These are phyloP conservation scores for Toxostoma redivivum DNA, from an alignment of 2,113 vertebrate species.

Conservation along the genomic window DNA sequence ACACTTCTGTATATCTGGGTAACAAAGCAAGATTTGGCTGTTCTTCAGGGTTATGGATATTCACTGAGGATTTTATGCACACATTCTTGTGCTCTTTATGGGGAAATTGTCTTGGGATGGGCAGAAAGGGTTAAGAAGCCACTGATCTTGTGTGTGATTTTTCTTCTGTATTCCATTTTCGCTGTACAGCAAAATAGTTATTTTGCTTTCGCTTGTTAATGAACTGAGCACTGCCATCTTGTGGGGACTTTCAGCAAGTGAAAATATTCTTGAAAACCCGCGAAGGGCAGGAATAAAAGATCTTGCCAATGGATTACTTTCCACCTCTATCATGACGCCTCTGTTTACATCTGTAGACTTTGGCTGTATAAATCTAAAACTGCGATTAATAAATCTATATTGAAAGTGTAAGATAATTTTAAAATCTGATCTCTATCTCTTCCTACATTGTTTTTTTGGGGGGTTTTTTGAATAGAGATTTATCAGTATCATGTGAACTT, in stretches of 20 bases:
- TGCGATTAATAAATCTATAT: neutral
- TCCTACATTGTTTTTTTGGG: neutral
- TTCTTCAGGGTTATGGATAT: neutral
- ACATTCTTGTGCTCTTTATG: neutral
- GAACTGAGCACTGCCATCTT: constrained; percentile 54
- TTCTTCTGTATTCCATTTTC: neutral
- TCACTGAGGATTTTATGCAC: neutral
- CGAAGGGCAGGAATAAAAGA: neutral
- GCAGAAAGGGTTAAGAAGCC: constrained; percentile 10
- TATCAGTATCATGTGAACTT: neutral
- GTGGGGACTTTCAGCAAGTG: neutral
- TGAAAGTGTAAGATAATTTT: neutral
- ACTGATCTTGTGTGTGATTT: neutral
- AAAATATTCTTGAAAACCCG: neutral
- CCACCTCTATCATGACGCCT: fast-evolving
- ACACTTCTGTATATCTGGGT: neutral
- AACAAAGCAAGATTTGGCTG: neutral
- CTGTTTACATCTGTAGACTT: neutral
- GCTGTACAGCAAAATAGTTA: neutral
- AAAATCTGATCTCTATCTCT: neutral
- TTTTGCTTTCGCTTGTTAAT: neutral
- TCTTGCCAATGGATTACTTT: fast-evolving
- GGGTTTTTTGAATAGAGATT: neutral
- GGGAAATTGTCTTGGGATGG: neutral
- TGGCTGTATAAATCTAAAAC: neutral